Conservation (phyloP, 2,113 vertebrate species). For the Perca schrenkii region DNA sequence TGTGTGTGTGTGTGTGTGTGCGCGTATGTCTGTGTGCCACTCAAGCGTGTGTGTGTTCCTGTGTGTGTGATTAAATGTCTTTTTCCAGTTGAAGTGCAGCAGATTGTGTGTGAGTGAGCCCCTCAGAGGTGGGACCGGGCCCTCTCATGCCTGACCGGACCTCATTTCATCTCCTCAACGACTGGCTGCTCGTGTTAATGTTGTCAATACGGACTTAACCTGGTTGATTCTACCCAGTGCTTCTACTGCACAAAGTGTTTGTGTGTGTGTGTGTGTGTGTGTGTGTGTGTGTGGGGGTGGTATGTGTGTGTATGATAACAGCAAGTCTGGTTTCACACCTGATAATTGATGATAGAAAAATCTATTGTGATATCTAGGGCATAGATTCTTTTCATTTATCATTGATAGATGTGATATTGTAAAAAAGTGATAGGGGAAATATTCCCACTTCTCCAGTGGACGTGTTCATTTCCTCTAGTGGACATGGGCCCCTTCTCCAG, state of each 20-base stretch:
- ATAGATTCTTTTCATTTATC: too few species aligned
- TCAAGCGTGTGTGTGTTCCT: conserved; percentile 10
- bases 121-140: conserved; percentile 22
- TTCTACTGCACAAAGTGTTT: background rate
- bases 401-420: too few species aligned
- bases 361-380: too few species aligned
- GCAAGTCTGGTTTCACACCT: conserved; percentile 6
- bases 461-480: too few species aligned
- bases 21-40: too few species aligned
- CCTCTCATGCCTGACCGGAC: conserved; percentile 45
- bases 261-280: conserved; percentile 24
- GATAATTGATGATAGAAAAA: background rate
- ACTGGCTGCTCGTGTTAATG: conserved; percentile 73
- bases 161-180: conserved; percentile 63
- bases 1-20: background rate
- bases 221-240: conserved; percentile 26
- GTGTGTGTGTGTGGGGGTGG: conserved; percentile 31
- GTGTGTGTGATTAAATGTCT: conserved; percentile 37
- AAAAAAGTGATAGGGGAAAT: too few species aligned
- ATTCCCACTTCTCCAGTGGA: too few species aligned
- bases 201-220: conserved; percentile 63
- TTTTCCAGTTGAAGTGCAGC: conserved; percentile 37
- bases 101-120: conserved; percentile 9
- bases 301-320: background rate
- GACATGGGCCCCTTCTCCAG: too few species aligned